phyloP scores from a whole-genome alignment of 2,113 vertebrate genomes.

The Eublepharis macularius region DNA sequence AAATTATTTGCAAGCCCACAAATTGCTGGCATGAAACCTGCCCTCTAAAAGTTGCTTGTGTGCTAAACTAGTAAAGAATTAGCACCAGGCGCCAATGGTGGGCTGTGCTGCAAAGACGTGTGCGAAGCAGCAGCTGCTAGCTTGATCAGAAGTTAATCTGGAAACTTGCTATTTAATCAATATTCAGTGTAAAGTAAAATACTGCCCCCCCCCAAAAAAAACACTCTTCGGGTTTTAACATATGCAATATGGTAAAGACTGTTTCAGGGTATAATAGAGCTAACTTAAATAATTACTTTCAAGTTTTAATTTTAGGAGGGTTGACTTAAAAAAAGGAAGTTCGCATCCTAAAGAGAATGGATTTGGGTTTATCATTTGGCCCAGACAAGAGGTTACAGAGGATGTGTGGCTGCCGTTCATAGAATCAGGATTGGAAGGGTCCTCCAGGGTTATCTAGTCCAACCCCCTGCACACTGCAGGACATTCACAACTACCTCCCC shows the following conservation, averaged over 20 bases:
- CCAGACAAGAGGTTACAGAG: neutral
- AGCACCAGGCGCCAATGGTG: slow-evolving; percentile 26
- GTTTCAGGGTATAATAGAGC: neutral
- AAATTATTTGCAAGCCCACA: slow-evolving; percentile 56
- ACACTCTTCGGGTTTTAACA: neutral
- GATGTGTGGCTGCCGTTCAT: neutral
- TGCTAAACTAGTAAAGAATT: slow-evolving; percentile 38
- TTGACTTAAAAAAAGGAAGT: neutral
- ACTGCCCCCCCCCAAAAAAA: neutral
- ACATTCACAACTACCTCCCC: no score
- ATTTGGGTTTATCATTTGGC: neutral
- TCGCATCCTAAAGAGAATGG: neutral
- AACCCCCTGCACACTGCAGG: no score
- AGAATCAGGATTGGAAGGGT: no score
- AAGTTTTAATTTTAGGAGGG: no score
- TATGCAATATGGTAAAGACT: neutral
- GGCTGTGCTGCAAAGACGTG: neutral
- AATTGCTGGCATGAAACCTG: slow-evolving; percentile 53
- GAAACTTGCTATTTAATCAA: slow-evolving; percentile 4
- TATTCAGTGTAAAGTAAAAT: neutral
- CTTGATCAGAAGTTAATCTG: neutral
- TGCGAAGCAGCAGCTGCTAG: neutral
- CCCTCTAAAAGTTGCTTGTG: slow-evolving; percentile 51
- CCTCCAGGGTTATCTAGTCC: no score
- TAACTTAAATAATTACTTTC: neutral